These are phyloP conservation scores for Orestias chungarensis DNA, from an alignment of 2,797 vertebrate genomes.

Conservation along the genomic window DNA sequence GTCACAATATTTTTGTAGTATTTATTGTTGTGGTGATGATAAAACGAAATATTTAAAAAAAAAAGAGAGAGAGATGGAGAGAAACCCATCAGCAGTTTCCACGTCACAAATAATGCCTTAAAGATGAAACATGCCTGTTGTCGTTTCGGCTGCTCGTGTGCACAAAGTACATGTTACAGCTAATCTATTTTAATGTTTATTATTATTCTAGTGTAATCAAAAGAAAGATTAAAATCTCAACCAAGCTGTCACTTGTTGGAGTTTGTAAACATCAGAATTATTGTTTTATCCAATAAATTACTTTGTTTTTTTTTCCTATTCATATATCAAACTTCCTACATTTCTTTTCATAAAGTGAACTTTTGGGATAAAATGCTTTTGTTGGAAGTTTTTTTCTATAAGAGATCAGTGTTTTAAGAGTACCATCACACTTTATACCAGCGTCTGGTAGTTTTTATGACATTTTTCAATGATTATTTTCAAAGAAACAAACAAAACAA, in stretches of 20 bases:
- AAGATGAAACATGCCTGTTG: background rate
- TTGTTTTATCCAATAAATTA: background rate
- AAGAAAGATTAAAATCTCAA: background rate
- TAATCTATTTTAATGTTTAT: background rate
- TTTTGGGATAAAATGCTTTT: background rate
- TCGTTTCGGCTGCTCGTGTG: background rate
- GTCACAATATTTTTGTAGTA: background rate
- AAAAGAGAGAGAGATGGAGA: background rate
- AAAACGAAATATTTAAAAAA: background rate
- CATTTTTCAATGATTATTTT: background rate
- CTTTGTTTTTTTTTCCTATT: background rate
- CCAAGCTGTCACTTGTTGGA: background rate
- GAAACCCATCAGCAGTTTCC: background rate
- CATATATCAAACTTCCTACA: background rate
- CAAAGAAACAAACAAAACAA: background rate
- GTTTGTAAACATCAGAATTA: background rate
- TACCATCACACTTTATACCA: background rate
- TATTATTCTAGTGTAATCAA: background rate
- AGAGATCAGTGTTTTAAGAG: background rate
- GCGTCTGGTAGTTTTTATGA: background rate
- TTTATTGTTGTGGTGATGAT: background rate
- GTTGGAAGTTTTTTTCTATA: background rate
- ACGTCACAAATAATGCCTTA: constrained; percentile 1
- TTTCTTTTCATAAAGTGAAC: background rate
- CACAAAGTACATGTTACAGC: background rate